phyloP scores from a whole-genome alignment of 2,113 vertebrate genomes.

The Trogon surrucura region DNA sequence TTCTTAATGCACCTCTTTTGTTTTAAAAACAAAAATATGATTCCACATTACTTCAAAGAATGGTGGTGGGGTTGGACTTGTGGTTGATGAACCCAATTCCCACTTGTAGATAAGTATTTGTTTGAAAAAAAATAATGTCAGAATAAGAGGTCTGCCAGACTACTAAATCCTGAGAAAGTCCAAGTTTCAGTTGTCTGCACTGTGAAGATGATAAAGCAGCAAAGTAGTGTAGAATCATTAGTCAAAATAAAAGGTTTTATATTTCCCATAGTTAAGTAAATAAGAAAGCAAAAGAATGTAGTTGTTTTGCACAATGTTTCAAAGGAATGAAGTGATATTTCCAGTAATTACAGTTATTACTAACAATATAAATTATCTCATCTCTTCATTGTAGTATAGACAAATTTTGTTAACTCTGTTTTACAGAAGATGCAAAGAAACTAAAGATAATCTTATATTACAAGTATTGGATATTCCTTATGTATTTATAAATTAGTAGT shows the following conservation, averaged over 20 bases:
- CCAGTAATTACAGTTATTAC: neutral
- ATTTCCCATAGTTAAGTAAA: neutral
- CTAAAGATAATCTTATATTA: neutral
- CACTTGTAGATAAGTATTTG: neutral
- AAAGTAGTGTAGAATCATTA: neutral
- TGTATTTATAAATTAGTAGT: neutral
- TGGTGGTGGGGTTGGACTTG: neutral
- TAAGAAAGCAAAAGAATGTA: neutral
- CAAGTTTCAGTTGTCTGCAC: neutral
- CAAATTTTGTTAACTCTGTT: neutral
- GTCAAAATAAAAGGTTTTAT: neutral
- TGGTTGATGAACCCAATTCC: neutral
- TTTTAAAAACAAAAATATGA: neutral
- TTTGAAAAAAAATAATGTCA: neutral
- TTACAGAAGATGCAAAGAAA: neutral
- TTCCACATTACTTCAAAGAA: neutral
- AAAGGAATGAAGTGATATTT: neutral
- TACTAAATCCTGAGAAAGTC: neutral
- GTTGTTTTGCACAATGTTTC: neutral
- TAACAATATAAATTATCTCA: neutral
- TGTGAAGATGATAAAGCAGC: neutral
- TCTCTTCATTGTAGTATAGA: neutral
- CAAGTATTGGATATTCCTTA: neutral
- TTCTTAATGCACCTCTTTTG: fast-evolving
- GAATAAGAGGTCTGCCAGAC: neutral